Percentiles rank a stretch among this genome's conserved stretches.
phyloP scores from a whole-genome alignment of 2,888 invertebrate genomes.

The Perithous albicinctus region DNA sequence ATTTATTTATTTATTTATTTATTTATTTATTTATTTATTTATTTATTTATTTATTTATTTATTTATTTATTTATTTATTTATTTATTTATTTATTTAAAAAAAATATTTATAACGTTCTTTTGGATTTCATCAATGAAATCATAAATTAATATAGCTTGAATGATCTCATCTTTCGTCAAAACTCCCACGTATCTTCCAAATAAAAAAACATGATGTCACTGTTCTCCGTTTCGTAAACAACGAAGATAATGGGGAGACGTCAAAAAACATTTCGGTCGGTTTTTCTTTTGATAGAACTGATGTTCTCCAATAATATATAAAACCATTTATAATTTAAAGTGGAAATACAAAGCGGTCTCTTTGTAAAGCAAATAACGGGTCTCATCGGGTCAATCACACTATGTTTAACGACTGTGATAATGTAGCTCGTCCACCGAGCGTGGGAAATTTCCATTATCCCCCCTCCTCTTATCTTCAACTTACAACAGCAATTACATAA shows the following conservation, averaged over 20 bases:
- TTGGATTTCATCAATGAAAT: slow-evolving; percentile 20
- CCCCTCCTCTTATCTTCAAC: slow-evolving; percentile 1
- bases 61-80: too few species aligned
- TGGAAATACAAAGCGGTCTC: slow-evolving; percentile 17
- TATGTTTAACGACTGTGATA: slow-evolving; percentile 8
- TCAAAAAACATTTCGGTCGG: too few species aligned
- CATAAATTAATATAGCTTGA: neutral
- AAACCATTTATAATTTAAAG: slow-evolving; percentile 20
- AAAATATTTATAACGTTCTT: too few species aligned
- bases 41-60: too few species aligned
- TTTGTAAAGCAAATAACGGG: slow-evolving; percentile 16
- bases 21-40: too few species aligned
- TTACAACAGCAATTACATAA: slow-evolving; percentile 2
- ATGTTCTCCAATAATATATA: neutral
- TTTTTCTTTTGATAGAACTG: neutral
- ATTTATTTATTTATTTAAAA: too few species aligned
- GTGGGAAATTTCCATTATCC: slow-evolving; percentile 9
- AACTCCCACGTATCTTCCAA: neutral
- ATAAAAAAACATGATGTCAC: neutral
- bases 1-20: too few species aligned
- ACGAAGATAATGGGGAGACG: neutral
- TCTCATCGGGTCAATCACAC: slow-evolving; percentile 11
- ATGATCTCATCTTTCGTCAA: slow-evolving; percentile 10
- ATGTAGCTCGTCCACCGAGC: neutral
- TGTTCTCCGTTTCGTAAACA: neutral